These are phyloP conservation scores for Uropsilus gracilis DNA, from an alignment of 2,113 vertebrate species.

Conservation along the genomic window DNA sequence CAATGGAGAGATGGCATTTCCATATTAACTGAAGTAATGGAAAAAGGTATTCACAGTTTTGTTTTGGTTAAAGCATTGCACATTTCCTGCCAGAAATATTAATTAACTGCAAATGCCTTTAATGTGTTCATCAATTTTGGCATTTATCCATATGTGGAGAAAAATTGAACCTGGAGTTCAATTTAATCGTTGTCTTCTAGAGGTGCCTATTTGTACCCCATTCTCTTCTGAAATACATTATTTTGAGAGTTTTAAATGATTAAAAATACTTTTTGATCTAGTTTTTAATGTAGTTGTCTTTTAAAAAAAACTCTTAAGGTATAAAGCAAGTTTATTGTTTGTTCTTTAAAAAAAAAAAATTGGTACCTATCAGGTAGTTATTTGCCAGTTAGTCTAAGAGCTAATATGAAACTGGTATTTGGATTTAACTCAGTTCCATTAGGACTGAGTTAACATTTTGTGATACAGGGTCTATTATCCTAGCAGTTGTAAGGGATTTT, in stretches of 20 bases:
- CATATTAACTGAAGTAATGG: background rate
- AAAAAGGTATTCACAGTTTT: background rate
- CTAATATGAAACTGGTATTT: conserved; percentile 79
- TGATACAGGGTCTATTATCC: conserved; percentile 86
- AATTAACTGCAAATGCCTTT: background rate
- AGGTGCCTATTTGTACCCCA: background rate
- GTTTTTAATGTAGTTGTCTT: conserved; percentile 7
- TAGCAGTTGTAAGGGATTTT: conserved; percentile 87
- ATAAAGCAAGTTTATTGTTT: conserved; percentile 8
- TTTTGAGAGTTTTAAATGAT: conserved; percentile 27
- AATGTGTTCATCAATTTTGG: conserved; percentile 22
- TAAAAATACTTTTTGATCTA: background rate
- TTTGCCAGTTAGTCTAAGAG: conserved; percentile 81
- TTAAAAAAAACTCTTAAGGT: background rate
- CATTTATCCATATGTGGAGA: background rate
- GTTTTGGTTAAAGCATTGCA: background rate
- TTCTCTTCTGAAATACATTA: background rate
- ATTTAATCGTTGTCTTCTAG: conserved; percentile 50
- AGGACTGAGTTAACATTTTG: conserved; percentile 79
- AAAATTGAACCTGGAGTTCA: conserved; percentile 19
- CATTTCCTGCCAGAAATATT: conserved; percentile 19
- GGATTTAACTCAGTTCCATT: conserved; percentile 81
- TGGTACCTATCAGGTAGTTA: conserved; percentile 75
- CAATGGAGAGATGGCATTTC: background rate
- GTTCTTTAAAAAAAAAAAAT: conserved; percentile 56